Conservation (phyloP, 1,140 invertebrate species). For the Streblospio benedicti region DNA sequence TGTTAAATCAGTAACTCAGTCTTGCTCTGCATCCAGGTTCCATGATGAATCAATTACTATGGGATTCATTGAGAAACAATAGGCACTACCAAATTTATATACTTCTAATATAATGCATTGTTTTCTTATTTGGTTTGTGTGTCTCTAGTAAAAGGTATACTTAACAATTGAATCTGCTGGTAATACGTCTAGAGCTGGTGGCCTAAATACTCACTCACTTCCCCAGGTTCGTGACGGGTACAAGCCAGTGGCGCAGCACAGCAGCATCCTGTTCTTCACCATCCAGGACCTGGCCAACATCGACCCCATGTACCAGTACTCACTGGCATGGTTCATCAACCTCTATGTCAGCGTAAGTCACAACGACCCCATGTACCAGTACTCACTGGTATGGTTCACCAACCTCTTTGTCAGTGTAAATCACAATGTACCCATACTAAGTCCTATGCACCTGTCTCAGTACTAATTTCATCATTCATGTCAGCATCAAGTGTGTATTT, state of each 20-base stretch:
- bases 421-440: slow-evolving; percentile 50
- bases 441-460: background rate
- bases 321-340: slow-evolving; percentile 86
- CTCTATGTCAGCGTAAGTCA: slow-evolving; percentile 53
- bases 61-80: too few species aligned
- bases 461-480: background rate
- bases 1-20: too few species aligned
- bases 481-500: background rate
- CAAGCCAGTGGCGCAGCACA: slow-evolving; percentile 81
- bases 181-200: too few species aligned
- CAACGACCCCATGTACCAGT: slow-evolving; percentile 80
- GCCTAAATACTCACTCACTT: too few species aligned
- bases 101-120: too few species aligned
- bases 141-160: too few species aligned
- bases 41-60: too few species aligned
- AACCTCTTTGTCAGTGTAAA: slow-evolving; percentile 58
- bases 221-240: too few species aligned
- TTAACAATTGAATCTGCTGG: too few species aligned
- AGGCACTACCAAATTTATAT: too few species aligned
- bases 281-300: slow-evolving; percentile 79
- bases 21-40: too few species aligned
- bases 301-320: slow-evolving; percentile 97
- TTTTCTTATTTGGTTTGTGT: too few species aligned
- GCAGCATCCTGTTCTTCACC: slow-evolving; percentile 82
- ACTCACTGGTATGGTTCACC: slow-evolving; percentile 88